phyloP scores from a whole-genome alignment of 2,113 vertebrate species.

The Holacanthus passer region DNA sequence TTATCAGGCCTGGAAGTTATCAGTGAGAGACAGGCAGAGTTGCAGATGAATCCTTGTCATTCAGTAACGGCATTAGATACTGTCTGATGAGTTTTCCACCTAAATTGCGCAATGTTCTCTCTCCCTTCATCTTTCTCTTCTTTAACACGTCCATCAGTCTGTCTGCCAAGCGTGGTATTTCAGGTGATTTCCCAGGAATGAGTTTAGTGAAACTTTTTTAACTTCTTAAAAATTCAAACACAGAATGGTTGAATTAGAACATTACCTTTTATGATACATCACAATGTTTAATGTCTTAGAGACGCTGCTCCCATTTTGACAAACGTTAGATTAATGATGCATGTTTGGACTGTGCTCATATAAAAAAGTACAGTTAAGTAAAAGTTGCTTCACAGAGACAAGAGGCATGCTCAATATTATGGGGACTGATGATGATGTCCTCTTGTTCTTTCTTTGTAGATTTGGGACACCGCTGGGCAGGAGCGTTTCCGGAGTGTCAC shows the following conservation, averaged over 20 bases:
- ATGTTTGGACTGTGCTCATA: background rate
- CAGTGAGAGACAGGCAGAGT: slow-evolving; percentile 31
- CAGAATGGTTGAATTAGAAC: background rate
- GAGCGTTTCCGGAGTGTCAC: slow-evolving; percentile 94
- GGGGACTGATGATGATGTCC: background rate
- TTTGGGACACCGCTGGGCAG: slow-evolving; percentile 95
- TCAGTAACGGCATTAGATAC: slow-evolving; percentile 40
- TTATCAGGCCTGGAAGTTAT: slow-evolving; percentile 42
- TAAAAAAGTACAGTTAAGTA: background rate
- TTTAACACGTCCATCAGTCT: slow-evolving; percentile 23
- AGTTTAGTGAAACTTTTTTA: slow-evolving; percentile 31
- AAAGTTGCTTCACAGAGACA: background rate
- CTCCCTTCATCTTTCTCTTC: background rate
- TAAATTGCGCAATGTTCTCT: slow-evolving; percentile 26
- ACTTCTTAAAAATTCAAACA: background rate
- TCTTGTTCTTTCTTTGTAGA: slow-evolving; percentile 75
- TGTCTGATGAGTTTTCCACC: slow-evolving; percentile 43
- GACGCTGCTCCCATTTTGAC: background rate
- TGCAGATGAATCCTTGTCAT: slow-evolving; percentile 5
- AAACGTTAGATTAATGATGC: background rate
- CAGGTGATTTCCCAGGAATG: background rate
- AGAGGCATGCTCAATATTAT: background rate
- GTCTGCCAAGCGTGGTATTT: slow-evolving; percentile 12
- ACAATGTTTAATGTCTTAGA: background rate
- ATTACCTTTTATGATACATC: background rate